Percentiles rank a stretch among this genome's conserved stretches.
Conservation (phyloP, 2,113 vertebrate species). For the Caretta caretta region DNA sequence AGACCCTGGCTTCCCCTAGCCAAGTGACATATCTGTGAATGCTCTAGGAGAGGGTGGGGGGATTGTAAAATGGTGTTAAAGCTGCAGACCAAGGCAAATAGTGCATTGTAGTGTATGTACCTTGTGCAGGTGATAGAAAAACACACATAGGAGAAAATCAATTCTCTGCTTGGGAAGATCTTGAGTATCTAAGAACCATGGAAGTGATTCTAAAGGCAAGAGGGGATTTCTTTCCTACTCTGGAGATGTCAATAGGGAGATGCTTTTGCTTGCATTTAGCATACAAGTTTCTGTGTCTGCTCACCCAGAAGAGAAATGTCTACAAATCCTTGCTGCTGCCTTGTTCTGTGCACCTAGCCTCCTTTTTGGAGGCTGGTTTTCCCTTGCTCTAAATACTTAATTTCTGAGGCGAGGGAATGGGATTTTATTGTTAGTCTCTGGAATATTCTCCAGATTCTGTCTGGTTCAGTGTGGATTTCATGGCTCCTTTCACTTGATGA, state of each 20-base stretch:
- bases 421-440: not conserved
- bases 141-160: not conserved
- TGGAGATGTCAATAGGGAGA: not conserved
- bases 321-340: not conserved
- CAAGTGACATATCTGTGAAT: too few species aligned
- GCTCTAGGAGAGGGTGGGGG: not conserved
- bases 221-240: not conserved
- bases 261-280: not conserved
- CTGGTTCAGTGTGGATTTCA: not conserved
- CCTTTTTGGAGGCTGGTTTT: not conserved
- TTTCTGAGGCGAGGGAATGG: not conserved
- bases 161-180: not conserved
- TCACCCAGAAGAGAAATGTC: not conserved
- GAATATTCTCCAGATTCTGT: not conserved
- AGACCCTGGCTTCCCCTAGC: not conserved
- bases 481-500: not conserved
- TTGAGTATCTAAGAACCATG: not conserved
- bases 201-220: not conserved
- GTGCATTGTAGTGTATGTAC: not conserved
- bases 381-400: not conserved
- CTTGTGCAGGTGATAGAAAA: not conserved
- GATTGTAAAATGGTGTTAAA: not conserved
- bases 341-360: not conserved
- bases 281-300: not conserved
- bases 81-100: not conserved